These are phyloP conservation scores for Diglossa brunneiventris DNA, from an alignment of 2,113 vertebrate species.

Conservation along the genomic window DNA sequence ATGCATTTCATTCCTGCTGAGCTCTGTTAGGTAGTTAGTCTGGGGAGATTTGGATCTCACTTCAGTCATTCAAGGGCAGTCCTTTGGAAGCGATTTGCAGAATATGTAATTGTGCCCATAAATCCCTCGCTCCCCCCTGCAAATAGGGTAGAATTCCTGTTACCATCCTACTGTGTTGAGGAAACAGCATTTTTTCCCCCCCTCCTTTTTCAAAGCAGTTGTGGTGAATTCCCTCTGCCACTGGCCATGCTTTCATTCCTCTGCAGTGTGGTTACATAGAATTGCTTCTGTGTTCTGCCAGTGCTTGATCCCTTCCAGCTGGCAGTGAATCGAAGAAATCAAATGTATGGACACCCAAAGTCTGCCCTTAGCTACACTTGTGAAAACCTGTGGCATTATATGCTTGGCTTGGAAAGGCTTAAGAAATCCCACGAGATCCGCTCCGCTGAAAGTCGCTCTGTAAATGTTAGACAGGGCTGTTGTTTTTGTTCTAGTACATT, in stretches of 20 bases:
- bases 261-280: neutral
- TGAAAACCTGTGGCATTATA: constrained; percentile 4
- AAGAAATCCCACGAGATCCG: neutral
- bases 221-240: neutral
- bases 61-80: constrained; percentile 2
- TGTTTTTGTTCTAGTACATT: neutral
- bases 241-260: neutral
- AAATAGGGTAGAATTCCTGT: neutral
- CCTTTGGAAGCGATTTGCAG: neutral
- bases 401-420: neutral
- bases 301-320: neutral
- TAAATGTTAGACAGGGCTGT: constrained; percentile 19
- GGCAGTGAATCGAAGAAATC: neutral
- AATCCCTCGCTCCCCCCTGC: fast-evolving
- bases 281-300: neutral
- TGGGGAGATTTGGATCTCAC: neutral
- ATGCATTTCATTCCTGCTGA: constrained; percentile 33
- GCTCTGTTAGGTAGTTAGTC: neutral
- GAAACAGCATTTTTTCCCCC: neutral
- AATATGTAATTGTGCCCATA: neutral
- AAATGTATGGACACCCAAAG: neutral
- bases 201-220: neutral
- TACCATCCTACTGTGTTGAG: neutral
- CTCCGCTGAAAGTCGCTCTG: neutral
- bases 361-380: neutral